These are phyloP conservation scores for Acipenser oxyrinchus DNA, from an alignment of 2,797 vertebrate species.

Conservation along the genomic window DNA sequence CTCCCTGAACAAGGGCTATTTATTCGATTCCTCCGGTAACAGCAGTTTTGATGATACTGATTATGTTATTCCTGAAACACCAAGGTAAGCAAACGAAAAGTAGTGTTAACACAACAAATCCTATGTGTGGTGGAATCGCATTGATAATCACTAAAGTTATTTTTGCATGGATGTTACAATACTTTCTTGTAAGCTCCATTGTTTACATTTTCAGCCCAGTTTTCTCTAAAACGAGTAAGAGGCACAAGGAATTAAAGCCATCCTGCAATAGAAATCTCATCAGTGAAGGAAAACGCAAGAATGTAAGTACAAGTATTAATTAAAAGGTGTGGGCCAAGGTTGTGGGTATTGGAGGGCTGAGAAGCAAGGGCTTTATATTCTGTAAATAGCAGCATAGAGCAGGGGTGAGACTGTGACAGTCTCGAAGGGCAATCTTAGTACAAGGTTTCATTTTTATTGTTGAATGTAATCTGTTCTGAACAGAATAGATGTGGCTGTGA, in stretches of 20 bases:
- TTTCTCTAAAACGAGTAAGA: no score
- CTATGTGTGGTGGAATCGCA: not conserved
- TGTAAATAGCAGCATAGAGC: no score
- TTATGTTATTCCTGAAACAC: constrained; percentile 52
- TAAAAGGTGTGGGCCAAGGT: no score
- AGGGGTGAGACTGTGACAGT: no score
- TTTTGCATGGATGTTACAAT: not conserved
- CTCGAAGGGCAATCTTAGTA: not conserved
- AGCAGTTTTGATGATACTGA: constrained; percentile 10
- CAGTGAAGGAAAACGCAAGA: no score
- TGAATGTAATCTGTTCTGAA: not conserved
- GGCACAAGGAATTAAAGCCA: no score
- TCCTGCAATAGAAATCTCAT: no score
- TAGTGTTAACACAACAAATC: not conserved
- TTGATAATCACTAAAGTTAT: not conserved
- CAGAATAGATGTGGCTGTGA: not conserved
- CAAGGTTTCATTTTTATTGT: constrained; percentile 16
- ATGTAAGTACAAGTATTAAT: no score
- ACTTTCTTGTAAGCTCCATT: not conserved
- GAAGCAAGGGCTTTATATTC: no score
- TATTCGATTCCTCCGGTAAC: constrained; percentile 30
- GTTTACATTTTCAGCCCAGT: not conserved
- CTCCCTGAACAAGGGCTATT: constrained; percentile 38
- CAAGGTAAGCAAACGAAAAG: constrained; percentile 41
- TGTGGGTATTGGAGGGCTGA: no score